Evolutionary conservation across 2,888 invertebrate genomes (phyloP).

Genomic region (Heterodera filipjevi): DNA sequence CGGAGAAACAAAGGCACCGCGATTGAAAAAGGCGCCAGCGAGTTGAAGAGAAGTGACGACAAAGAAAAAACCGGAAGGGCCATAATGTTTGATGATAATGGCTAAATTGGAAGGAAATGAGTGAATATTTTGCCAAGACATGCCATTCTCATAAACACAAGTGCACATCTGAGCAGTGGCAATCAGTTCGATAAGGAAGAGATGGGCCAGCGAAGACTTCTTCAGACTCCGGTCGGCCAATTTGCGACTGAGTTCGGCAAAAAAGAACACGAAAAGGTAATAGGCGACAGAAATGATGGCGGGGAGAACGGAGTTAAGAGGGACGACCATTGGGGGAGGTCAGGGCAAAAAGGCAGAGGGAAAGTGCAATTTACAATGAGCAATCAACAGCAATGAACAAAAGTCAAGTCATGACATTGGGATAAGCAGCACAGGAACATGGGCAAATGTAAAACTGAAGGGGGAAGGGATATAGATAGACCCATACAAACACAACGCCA

Average conservation of each 20-base stretch:
- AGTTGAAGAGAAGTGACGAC: conserved; percentile 50
- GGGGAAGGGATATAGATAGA: no score
- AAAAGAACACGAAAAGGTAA: conserved; percentile 42
- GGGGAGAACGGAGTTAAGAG: conserved; percentile 24
- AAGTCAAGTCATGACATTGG: no score
- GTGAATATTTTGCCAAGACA: background rate
- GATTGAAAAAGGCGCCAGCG: conserved; percentile 48
- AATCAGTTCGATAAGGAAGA: conserved; percentile 46
- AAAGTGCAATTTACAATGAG: background rate
- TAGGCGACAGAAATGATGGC: conserved; percentile 39
- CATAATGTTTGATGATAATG: conserved; percentile 57
- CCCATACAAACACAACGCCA: no score
- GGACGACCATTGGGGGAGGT: background rate
- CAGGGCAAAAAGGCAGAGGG: background rate
- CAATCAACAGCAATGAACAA: background rate
- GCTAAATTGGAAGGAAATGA: conserved; percentile 35
- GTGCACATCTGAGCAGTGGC: conserved; percentile 60
- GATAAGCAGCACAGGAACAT: no score
- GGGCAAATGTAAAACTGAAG: no score
- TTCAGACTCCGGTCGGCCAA: conserved; percentile 38
- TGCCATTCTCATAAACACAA: conserved; percentile 64
- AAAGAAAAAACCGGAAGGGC: conserved; percentile 54
- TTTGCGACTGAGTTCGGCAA: conserved; percentile 41
- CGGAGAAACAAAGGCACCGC: conserved; percentile 57
- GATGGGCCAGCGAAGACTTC: conserved; percentile 35